Percentiles rank a stretch among this genome's conserved stretches.
These are phyloP conservation scores for pig (Sus scrofa) DNA, from an alignment of 2,113 vertebrate genomes.

Conservation along the genomic window DNA sequence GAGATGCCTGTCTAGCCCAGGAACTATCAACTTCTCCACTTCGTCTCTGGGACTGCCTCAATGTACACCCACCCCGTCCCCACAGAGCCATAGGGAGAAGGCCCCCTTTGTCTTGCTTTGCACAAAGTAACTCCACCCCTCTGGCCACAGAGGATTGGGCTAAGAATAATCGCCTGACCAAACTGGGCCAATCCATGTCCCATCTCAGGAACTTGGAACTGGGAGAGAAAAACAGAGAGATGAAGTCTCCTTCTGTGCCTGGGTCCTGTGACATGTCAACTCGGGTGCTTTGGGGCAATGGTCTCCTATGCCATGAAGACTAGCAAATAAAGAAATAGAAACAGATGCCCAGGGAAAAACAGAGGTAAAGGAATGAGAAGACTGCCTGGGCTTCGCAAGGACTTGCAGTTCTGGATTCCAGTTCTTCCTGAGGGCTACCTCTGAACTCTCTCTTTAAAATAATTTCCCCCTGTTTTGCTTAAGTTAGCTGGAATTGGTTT, in stretches of 20 bases:
- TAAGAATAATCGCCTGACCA: background rate
- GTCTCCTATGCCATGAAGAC: background rate
- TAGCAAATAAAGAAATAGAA: background rate
- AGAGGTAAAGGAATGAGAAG: background rate
- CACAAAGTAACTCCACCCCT: background rate
- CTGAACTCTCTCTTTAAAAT: background rate
- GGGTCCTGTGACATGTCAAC: background rate
- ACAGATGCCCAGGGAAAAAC: background rate
- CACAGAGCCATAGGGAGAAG: rapidly evolving
- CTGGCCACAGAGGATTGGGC: background rate
- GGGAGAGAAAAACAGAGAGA: background rate
- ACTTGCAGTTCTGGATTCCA: background rate
- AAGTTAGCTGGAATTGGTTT: background rate
- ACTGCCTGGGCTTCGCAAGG: rapidly evolving
- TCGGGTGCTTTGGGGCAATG: background rate
- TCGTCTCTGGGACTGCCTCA: background rate
- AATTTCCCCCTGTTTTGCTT: background rate
- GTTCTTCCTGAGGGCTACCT: background rate
- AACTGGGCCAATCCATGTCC: background rate
- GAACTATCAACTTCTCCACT: background rate
- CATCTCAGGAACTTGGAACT: background rate
- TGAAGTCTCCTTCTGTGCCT: background rate
- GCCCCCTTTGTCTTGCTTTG: background rate
- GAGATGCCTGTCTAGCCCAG: background rate
- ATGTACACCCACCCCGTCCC: background rate